phyloP scores from a whole-genome alignment of 1,140 invertebrate species.

The Ctenoplectra terminalis region DNA sequence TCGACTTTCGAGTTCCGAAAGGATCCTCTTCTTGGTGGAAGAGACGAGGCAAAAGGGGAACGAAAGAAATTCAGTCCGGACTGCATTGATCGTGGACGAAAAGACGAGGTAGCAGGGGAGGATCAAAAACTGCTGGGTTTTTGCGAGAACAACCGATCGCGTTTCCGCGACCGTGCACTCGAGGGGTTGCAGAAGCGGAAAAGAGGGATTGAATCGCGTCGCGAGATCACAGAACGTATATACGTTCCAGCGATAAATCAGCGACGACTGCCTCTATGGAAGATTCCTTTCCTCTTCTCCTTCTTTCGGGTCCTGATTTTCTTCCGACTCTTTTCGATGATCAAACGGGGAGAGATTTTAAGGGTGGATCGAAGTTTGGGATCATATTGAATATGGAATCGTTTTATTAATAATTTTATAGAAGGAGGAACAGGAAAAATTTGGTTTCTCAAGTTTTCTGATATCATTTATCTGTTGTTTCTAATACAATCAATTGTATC shows the following conservation, averaged over 20 bases:
- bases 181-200: neutral
- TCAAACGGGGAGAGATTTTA: neutral
- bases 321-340: neutral
- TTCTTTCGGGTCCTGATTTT: neutral
- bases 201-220: neutral
- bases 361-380: too few species aligned
- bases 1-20: conserved; percentile 5
- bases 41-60: neutral
- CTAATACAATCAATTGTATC: conserved; percentile 4
- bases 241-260: neutral
- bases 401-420: too few species aligned
- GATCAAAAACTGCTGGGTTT: conserved; percentile 1
- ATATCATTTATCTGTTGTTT: neutral
- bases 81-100: conserved; percentile 9
- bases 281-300: neutral
- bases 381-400: too few species aligned
- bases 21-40: neutral
- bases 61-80: conserved; percentile 20
- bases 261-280: neutral
- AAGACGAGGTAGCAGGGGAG: neutral
- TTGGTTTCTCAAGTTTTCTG: neutral
- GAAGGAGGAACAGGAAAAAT: neutral
- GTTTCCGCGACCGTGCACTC: conserved; percentile 18
- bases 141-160: conserved; percentile 20
- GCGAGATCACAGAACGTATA: neutral